Evolutionary conservation across 2,113 vertebrate genomes (phyloP).

Genomic region (Mesocricetus auratus): DNA sequence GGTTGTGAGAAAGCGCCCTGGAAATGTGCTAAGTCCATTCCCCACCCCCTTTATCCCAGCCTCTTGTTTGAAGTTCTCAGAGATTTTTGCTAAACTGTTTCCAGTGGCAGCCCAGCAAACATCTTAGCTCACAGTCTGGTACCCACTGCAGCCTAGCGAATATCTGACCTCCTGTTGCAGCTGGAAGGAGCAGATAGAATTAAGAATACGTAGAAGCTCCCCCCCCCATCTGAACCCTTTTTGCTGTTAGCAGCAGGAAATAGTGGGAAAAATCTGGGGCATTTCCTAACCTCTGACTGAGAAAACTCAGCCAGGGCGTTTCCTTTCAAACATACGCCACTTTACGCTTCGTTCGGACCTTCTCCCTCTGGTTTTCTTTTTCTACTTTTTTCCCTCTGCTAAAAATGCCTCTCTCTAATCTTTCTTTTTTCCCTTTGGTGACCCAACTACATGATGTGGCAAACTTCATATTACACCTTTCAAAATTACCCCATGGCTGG

Average conservation of each 20-base stretch:
- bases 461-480: slow-evolving; percentile 72
- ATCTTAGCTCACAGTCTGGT: not conserved
- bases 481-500: not conserved
- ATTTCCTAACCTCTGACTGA: slow-evolving; percentile 85
- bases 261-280: slow-evolving; percentile 79
- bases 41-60: slow-evolving; percentile 50
- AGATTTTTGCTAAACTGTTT: slow-evolving; percentile 55
- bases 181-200: not conserved
- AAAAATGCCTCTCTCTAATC: slow-evolving; percentile 81
- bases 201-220: not conserved
- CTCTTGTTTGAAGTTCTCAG: slow-evolving; percentile 38
- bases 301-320: slow-evolving; percentile 85
- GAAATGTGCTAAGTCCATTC: slow-evolving; percentile 72
- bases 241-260: slow-evolving; percentile 76
- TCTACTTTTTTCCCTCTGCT: not conserved
- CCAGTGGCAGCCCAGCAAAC: not conserved
- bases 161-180: not conserved
- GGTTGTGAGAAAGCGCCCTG: slow-evolving; percentile 60
- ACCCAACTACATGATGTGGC: slow-evolving; percentile 80
- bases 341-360: slow-evolving; percentile 83
- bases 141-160: not conserved
- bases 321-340: slow-evolving; percentile 84
- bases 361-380: slow-evolving; percentile 60
- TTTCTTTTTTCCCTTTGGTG: slow-evolving; percentile 32
- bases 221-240: not conserved